Evolutionary conservation across 2,113 vertebrate species (phyloP), one percentile per base, ranked within the genome.

Genomic region (Xiphorhynchus elegans): DNA sequence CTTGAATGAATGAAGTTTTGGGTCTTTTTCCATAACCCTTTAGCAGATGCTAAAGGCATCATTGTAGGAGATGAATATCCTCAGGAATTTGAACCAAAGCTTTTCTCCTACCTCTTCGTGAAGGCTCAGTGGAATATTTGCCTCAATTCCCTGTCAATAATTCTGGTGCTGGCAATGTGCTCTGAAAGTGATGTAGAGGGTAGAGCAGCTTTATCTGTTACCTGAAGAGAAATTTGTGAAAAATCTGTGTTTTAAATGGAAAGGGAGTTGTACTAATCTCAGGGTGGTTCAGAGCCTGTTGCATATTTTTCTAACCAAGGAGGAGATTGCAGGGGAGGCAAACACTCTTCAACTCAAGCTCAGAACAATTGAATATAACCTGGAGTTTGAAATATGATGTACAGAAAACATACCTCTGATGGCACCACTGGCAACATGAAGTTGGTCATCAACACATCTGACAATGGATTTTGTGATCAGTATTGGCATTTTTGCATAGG

Each of bases 1-100:
- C 17, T 69, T 2, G 2, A 68, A 25, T 0, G 0, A 68, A 49
- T 19, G 31, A 87, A 17, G 2, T 39, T 83, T 64, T 60, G 39
- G 49, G n/a, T 13, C 28, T 56, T 31, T 80, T 74, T 17, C 29
- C 56, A 11, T 46, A 62, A 74, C 29, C 10, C n/a, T 17, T 5
- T 39, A 46, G n/a, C 44, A 69, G 69, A 26, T 28, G 55, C 37
- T 70, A 39, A 50, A 87, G 60, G 31, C 25, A 13, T 37, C 8
- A 0, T 64, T 77, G 42, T 6, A 4, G 55, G 50, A 60, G 63
- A 28, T 46, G 25, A 86, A 50, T 10, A 13, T 31, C 23, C 39
- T 16, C 17, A 50, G 67, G 75, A 77, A 76, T 20, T 3, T 5
- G 53, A 19, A 14, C 5, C 18, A 50, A 69, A 58, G 37, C 1